Percentiles rank a stretch among this genome's conserved stretches.
phyloP scores from a whole-genome alignment of 2,797 vertebrate genomes.

The Hylomyscus alleni region DNA sequence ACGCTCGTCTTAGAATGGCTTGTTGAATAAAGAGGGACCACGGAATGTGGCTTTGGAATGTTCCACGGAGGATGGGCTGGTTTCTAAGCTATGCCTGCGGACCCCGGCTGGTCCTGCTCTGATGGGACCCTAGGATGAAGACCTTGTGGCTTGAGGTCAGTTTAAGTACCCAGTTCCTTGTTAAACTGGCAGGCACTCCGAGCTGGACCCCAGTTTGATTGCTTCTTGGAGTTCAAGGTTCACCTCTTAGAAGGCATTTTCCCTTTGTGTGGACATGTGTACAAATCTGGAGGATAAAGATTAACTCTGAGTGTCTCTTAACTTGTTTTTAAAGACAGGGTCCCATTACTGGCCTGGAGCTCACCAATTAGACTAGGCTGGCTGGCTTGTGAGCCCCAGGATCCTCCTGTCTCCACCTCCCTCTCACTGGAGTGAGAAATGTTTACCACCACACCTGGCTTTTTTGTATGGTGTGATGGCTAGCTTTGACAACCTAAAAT shows the following conservation, averaged over 20 bases:
- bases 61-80: neutral
- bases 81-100: neutral
- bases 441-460: no score
- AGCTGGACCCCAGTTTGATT: neutral
- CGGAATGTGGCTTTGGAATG: neutral
- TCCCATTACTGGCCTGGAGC: neutral
- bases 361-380: neutral
- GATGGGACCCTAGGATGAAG: neutral
- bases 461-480: neutral
- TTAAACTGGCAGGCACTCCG: neutral
- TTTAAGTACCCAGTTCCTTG: no score
- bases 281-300: neutral
- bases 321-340: neutral
- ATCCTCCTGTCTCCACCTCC: neutral
- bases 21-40: neutral
- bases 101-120: neutral
- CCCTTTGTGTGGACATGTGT: neutral
- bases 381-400: neutral
- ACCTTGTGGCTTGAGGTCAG: neutral
- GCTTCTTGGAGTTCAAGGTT: neutral
- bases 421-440: neutral
- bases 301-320: neutral
- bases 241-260: neutral
- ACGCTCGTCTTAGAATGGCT: neutral
- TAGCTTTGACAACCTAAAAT: neutral